Evolutionary conservation across 2,113 vertebrate genomes (phyloP).

Genomic region (Xenus cinereus): DNA sequence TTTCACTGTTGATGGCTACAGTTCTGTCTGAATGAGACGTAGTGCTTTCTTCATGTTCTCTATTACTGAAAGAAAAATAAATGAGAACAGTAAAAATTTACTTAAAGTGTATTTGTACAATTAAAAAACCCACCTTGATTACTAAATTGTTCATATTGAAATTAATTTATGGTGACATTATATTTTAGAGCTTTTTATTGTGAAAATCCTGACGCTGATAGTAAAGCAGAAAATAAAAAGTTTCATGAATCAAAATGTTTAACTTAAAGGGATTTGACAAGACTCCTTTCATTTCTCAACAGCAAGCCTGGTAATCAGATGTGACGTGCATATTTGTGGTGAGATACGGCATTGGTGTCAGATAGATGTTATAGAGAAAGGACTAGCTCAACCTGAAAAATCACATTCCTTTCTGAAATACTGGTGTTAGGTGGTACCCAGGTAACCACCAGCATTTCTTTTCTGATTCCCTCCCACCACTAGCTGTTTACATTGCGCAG

Average conservation of each 20-base stretch:
- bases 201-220: neutral
- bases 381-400: conserved; percentile 36
- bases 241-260: neutral
- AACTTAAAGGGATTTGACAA: neutral
- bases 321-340: neutral
- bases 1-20: conserved; percentile 43
- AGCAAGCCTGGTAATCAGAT: neutral
- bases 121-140: neutral
- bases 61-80: conserved; percentile 70
- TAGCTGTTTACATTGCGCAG: neutral
- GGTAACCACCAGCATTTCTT: neutral
- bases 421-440: neutral
- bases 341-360: neutral
- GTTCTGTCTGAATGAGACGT: conserved; percentile 72
- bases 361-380: neutral
- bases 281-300: neutral
- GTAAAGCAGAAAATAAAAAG: neutral
- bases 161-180: neutral
- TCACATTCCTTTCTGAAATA: conserved; percentile 40
- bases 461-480: neutral
- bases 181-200: neutral
- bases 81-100: neutral
- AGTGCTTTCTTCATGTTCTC: conserved; percentile 82
- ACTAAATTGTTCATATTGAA: neutral
- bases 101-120: neutral